Evolutionary conservation across 2,888 invertebrate genomes (phyloP), one percentile per base, ranked within the genome.

Genomic region (Aricia artaxerxes): DNA sequence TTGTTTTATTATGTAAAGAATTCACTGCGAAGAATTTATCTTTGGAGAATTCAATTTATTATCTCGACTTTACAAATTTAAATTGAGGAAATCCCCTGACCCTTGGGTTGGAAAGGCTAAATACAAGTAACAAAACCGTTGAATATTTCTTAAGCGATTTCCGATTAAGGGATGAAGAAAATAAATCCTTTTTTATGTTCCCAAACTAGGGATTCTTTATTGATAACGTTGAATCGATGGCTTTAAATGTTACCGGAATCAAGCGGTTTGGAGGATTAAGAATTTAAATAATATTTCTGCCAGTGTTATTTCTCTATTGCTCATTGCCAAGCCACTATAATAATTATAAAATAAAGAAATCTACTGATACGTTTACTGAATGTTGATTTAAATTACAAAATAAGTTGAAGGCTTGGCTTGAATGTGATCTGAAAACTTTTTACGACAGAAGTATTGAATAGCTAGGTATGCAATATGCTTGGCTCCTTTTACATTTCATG

Each of bases 1-100:
- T 73, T 73, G 73, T 73, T 44, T 7, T 44, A 44, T 73, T 73
- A 44, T 44, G 40, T 73, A 44, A 73, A 44, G 44, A 73, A 38
- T 38, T 69, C 35, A 35, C 11, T 35, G 69, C 35, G 69, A 69
- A 16, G 69, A 35, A 73, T 73, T 73, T 73, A 73, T 73, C 73
- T 73, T 73, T 73, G 40, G 44, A 73, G 40, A 73, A 44, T 73
- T 73, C n/a, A 73, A 73, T 73, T 73, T 73, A 73, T 73, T 73
- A 73, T 44, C 44, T 44, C 73, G 73, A 73, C 73, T 69, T 69
- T 38, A 44, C n/a, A 40, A 73, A 73, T 73, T 73, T 44, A 44
- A 73, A 73, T 73, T 44, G 73, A 44, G 73, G 44, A 73, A 73
- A 73, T 73, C 73, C 44, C 24, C 44, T 44, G 73, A 73, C 73